Conservation (phyloP, 2,888 invertebrate species). For the Camponotus fellah region DNA sequence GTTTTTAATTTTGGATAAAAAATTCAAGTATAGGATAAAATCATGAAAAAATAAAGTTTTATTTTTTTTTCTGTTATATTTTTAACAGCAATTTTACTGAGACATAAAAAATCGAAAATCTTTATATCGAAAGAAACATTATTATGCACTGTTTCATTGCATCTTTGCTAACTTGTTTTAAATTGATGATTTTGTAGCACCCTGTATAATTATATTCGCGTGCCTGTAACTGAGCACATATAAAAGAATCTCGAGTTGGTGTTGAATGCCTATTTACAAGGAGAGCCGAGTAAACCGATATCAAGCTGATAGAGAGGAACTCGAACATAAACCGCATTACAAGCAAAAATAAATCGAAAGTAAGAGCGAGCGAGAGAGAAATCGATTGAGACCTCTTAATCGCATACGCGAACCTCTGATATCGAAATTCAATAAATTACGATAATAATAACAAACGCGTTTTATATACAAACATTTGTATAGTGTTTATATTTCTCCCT, state of each 20-base stretch:
- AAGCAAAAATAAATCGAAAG: slow-evolving; percentile 52
- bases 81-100: background rate
- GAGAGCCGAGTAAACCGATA: slow-evolving; percentile 63
- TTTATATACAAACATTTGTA: background rate
- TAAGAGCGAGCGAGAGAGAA: slow-evolving; percentile 21
- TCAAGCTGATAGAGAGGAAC: slow-evolving; percentile 53
- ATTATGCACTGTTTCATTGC: background rate
- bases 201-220: slow-evolving; percentile 41
- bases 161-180: background rate
- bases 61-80: background rate
- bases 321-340: slow-evolving; percentile 56
- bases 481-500: background rate
- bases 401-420: background rate
- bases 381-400: slow-evolving; percentile 32
- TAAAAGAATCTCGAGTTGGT: slow-evolving; percentile 43
- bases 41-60: background rate
- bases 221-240: slow-evolving; percentile 8
- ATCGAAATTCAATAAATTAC: slow-evolving; percentile 38
- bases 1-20: background rate
- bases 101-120: background rate
- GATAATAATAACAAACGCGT: slow-evolving; percentile 15
- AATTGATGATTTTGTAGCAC: slow-evolving; percentile 16
- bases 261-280: slow-evolving; percentile 51
- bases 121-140: background rate
- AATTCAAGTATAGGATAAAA: background rate